Evolutionary conservation across 2,888 invertebrate species (phyloP).

Genomic region (Pandemis cinnamomeana): DNA sequence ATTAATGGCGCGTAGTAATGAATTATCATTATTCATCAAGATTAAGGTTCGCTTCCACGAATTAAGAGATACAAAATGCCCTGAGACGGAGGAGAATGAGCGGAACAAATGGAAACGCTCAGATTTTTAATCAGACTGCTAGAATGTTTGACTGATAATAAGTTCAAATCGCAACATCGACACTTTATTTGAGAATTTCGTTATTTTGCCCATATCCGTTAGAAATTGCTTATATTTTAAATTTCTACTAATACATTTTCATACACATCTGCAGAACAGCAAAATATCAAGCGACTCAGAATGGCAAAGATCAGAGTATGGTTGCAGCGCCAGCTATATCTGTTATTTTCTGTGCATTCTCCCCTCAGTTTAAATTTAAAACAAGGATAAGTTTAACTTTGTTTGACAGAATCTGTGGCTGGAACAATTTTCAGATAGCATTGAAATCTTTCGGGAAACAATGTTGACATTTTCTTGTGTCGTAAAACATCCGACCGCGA

Average conservation of each 20-base stretch:
- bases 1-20: slow-evolving; percentile 43
- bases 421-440: neutral
- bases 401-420: neutral
- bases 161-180: neutral
- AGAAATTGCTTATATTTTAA: neutral
- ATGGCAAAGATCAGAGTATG: neutral
- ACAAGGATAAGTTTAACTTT: slow-evolving; percentile 12
- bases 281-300: neutral
- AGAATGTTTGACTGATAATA: too few relatives aligned
- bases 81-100: slow-evolving; percentile 12
- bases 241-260: neutral
- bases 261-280: neutral
- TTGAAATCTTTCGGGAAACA: slow-evolving; percentile 3
- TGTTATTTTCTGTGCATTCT: neutral
- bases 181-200: neutral
- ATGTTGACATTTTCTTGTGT: slow-evolving; percentile 9
- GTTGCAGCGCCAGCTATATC: neutral
- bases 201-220: neutral
- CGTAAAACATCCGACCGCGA: slow-evolving; percentile 32
- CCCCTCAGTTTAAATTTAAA: neutral
- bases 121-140: neutral
- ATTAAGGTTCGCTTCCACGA: slow-evolving; percentile 46
- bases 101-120: neutral
- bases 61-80: slow-evolving; percentile 46
- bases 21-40: slow-evolving; percentile 51